phyloP scores from a whole-genome alignment of 2,888 invertebrate genomes.

The Pyrgus malvae region DNA sequence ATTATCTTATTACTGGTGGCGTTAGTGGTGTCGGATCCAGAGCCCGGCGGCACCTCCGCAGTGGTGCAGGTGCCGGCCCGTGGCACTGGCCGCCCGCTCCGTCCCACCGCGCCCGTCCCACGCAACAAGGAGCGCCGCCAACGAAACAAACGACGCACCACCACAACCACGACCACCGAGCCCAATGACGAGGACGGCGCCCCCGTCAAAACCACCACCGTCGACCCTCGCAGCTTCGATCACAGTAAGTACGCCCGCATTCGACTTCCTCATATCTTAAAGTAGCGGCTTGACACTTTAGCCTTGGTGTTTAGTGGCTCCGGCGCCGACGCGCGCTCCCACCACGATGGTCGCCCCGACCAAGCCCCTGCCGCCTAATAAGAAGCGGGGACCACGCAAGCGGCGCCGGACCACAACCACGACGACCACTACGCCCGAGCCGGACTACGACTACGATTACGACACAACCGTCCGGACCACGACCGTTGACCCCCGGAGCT shows the following conservation, averaged over 20 bases:
- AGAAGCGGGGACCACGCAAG: slow-evolving; percentile 19
- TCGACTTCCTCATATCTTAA: background rate
- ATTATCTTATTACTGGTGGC: slow-evolving; percentile 72
- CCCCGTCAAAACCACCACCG: slow-evolving; percentile 9
- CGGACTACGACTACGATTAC: slow-evolving; percentile 21
- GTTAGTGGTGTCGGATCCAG: slow-evolving; percentile 62
- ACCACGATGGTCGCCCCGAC: slow-evolving; percentile 18
- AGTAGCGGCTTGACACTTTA: slow-evolving; percentile 22
- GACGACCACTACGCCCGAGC: slow-evolving; percentile 15
- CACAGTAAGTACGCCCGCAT: slow-evolving; percentile 51
- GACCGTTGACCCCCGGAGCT: slow-evolving; percentile 17
- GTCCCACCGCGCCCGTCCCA: slow-evolving; percentile 39
- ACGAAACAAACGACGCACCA: slow-evolving; percentile 56
- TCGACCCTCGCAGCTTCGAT: slow-evolving; percentile 46
- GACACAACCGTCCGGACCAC: slow-evolving; percentile 18
- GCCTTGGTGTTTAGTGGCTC: slow-evolving; percentile 26
- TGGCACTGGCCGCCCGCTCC: slow-evolving; percentile 28
- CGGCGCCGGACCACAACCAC: slow-evolving; percentile 21
- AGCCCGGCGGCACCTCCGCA: slow-evolving; percentile 40
- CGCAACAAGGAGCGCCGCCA: slow-evolving; percentile 52
- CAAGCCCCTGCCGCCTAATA: slow-evolving; percentile 11
- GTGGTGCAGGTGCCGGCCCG: slow-evolving; percentile 32
- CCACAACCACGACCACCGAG: slow-evolving; percentile 48
- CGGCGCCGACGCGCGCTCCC: slow-evolving; percentile 10
- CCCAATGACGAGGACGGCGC: slow-evolving; percentile 4